Evolutionary conservation across 2,888 invertebrate genomes (phyloP).

Genomic region (Heteromurus nitidus): DNA sequence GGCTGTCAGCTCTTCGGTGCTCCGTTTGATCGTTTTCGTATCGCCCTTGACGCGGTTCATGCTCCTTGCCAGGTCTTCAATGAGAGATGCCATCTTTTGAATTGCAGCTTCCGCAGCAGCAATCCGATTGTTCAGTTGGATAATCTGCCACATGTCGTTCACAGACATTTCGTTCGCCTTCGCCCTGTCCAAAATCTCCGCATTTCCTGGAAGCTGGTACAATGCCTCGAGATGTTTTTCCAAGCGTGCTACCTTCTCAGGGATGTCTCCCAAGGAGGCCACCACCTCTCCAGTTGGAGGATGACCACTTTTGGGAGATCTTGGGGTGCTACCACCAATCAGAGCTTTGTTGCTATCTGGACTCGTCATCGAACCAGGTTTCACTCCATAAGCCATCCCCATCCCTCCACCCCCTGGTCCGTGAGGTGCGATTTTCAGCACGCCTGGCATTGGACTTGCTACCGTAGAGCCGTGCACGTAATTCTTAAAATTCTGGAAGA

Average conservation of each 20-base stretch:
- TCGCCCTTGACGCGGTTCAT: slow-evolving; percentile 75
- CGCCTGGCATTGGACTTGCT: slow-evolving; percentile 68
- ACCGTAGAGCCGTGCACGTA: slow-evolving; percentile 61
- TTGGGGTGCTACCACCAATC: no score
- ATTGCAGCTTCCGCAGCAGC: slow-evolving; percentile 81
- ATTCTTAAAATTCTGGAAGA: slow-evolving; percentile 66
- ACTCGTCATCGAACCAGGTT: no score
- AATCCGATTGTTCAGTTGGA: slow-evolving; percentile 81
- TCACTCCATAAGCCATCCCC: neutral
- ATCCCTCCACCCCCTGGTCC: neutral
- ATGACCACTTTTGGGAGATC: slow-evolving; percentile 18
- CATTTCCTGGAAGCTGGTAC: slow-evolving; percentile 76
- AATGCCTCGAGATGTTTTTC: slow-evolving; percentile 76
- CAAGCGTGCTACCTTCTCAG: slow-evolving; percentile 75
- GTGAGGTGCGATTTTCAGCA: slow-evolving; percentile 36
- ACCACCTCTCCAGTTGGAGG: no score
- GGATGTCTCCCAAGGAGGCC: no score
- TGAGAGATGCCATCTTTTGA: slow-evolving; percentile 78
- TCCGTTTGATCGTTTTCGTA: slow-evolving; percentile 49
- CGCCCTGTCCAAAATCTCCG: slow-evolving; percentile 76
- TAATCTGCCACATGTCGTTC: slow-evolving; percentile 81
- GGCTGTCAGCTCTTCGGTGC: slow-evolving; percentile 8
- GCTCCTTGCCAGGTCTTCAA: slow-evolving; percentile 79
- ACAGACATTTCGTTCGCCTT: slow-evolving; percentile 74
- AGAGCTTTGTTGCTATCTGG: no score